A percentile compares a stretch with the other conserved stretches of the same genome.
These are phyloP conservation scores for Lacanobia oleracea DNA, from an alignment of 2,888 invertebrate species.

Conservation along the genomic window DNA sequence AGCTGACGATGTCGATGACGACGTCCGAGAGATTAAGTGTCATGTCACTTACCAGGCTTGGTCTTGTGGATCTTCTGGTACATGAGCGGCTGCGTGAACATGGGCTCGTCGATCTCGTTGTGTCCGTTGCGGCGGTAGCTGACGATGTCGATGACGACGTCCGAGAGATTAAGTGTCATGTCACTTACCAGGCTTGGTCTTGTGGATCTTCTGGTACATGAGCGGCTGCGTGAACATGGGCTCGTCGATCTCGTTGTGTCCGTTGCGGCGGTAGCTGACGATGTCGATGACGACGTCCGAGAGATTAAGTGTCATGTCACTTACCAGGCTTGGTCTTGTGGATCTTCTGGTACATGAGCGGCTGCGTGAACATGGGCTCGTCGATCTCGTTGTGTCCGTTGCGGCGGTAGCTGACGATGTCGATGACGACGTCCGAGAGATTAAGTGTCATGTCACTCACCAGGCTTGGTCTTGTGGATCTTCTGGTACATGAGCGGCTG, in stretches of 20 bases:
- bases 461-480: slow-evolving; percentile 95
- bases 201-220: slow-evolving; percentile 98
- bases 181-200: slow-evolving; percentile 92
- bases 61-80: slow-evolving; percentile 97
- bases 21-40: slow-evolving; percentile 90
- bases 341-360: slow-evolving; percentile 98
- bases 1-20: slow-evolving; percentile 97
- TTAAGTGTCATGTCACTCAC: slow-evolving; percentile 67
- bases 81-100: slow-evolving; percentile 99
- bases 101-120: slow-evolving; percentile 99
- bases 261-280: slow-evolving; percentile 97
- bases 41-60: slow-evolving; percentile 90
- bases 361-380: slow-evolving; percentile 99
- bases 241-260: slow-evolving; percentile 99
- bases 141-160: slow-evolving; percentile 97
- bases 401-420: slow-evolving; percentile 97
- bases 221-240: slow-evolving; percentile 99
- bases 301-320: background rate
- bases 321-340: slow-evolving; percentile 93
- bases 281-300: slow-evolving; percentile 97
- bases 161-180: slow-evolving; percentile 75
- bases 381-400: slow-evolving; percentile 99
- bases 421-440: slow-evolving; percentile 95
- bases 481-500: slow-evolving; percentile 99
- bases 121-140: slow-evolving; percentile 98